These are phyloP conservation scores for Dolichallabes microphthalmus DNA, from an alignment of 2,113 vertebrate genomes.

Conservation along the genomic window DNA sequence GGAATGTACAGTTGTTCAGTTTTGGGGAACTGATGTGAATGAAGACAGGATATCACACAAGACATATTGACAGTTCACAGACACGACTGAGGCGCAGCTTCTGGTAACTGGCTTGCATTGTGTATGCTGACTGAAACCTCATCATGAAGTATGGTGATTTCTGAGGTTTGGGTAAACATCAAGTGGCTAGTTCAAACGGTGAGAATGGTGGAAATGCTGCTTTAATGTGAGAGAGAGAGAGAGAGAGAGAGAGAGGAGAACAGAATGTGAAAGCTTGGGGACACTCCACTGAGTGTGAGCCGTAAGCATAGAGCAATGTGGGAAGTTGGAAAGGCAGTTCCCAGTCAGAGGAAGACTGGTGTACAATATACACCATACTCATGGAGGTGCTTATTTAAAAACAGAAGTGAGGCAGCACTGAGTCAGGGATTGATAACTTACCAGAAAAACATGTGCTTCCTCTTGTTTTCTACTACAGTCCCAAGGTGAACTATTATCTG, in stretches of 20 bases:
- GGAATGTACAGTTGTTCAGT: conserved; percentile 31
- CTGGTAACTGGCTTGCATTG: conserved; percentile 48
- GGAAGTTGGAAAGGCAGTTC: conserved; percentile 16
- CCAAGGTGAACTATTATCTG: conserved; percentile 4
- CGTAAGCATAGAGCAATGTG: conserved; percentile 22
- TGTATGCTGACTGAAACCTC: conserved; percentile 44
- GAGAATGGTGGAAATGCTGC: conserved; percentile 37
- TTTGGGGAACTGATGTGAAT: conserved; percentile 46
- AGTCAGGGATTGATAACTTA: not conserved
- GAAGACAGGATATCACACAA: conserved; percentile 53
- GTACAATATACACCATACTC: not conserved
- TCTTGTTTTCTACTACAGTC: conserved; percentile 32
- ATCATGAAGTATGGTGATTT: conserved; percentile 51
- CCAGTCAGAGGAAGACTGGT: not conserved
- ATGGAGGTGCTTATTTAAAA: not conserved
- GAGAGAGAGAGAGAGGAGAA: conserved; percentile 20
- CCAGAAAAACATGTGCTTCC: conserved; percentile 16
- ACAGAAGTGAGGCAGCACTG: not conserved
- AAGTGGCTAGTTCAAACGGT: conserved; percentile 35
- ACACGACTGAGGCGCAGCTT: conserved; percentile 28
- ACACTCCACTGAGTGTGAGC: conserved; percentile 45
- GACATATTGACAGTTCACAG: conserved; percentile 32
- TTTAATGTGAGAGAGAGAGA: conserved; percentile 28
- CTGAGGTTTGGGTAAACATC: conserved; percentile 45
- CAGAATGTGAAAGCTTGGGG: conserved; percentile 60